Conservation (phyloP, 2,113 vertebrate genomes). For the Amphilophus citrinellus region DNA sequence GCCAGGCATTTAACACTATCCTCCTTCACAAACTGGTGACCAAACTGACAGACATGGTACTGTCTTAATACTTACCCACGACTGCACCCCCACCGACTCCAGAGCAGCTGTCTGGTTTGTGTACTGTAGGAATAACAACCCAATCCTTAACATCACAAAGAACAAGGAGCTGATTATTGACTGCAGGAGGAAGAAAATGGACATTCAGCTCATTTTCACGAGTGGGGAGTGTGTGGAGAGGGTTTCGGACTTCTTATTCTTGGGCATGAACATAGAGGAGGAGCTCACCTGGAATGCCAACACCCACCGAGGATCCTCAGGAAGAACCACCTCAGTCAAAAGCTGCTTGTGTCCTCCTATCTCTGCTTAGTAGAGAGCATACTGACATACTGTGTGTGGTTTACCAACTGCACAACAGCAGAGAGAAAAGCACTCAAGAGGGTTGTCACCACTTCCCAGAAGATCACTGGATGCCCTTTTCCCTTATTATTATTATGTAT, state of each 20-base stretch:
- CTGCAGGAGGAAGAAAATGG: neutral
- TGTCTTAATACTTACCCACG: neutral
- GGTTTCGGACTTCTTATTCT: neutral
- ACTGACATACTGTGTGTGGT: neutral
- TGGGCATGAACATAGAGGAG: neutral
- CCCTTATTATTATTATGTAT: neutral
- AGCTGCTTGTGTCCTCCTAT: neutral
- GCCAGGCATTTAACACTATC: no score
- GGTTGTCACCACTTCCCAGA: neutral
- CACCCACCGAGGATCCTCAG: no score
- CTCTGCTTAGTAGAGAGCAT: neutral
- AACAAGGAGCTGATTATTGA: neutral
- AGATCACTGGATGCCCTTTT: neutral
- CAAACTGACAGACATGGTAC: neutral
- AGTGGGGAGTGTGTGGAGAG: neutral
- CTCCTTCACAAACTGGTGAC: neutral
- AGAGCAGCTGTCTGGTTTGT: neutral
- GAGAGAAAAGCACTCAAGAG: neutral
- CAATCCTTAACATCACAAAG: neutral
- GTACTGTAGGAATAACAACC: neutral
- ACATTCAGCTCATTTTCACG: neutral
- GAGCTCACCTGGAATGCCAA: neutral
- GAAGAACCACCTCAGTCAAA: no score
- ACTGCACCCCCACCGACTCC: neutral
- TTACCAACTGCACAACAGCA: neutral